Evolutionary conservation across 2,888 invertebrate genomes (phyloP).

Genomic region (Eupithecia tripunctaria): DNA sequence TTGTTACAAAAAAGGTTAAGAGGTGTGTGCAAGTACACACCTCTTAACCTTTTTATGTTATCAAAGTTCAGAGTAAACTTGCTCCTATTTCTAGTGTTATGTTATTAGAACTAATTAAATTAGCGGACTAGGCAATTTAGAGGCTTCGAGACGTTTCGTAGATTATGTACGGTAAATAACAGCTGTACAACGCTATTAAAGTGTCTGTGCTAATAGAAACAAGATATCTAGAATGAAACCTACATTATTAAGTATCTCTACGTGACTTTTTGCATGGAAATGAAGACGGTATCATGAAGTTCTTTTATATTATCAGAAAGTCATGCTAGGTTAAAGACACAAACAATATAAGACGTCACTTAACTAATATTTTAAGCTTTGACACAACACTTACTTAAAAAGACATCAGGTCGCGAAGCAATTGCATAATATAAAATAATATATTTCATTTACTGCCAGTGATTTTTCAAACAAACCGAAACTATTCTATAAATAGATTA

Average conservation of each 20-base stretch:
- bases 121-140: not conserved
- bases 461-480: not conserved
- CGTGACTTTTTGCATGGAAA: conserved; percentile 53
- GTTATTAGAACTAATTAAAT: conserved; percentile 11
- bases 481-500: not conserved
- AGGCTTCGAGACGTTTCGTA: not conserved
- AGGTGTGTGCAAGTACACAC: not conserved
- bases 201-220: conserved; percentile 16
- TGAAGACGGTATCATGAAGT: not conserved
- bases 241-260: conserved; percentile 38
- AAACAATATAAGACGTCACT: not conserved
- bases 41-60: conserved; percentile 16
- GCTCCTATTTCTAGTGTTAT: conserved; percentile 17
- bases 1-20: not conserved
- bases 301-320: not conserved
- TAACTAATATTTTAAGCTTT: not conserved
- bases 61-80: conserved; percentile 2
- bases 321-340: not conserved
- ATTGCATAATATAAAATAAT: not conserved
- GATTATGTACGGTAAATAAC: not conserved
- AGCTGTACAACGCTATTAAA: not conserved
- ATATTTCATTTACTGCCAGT: not conserved
- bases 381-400: not conserved
- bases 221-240: conserved; percentile 14
- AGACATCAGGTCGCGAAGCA: not conserved